Conservation (phyloP, 2,113 vertebrate genomes). For the Chauna torquata region DNA sequence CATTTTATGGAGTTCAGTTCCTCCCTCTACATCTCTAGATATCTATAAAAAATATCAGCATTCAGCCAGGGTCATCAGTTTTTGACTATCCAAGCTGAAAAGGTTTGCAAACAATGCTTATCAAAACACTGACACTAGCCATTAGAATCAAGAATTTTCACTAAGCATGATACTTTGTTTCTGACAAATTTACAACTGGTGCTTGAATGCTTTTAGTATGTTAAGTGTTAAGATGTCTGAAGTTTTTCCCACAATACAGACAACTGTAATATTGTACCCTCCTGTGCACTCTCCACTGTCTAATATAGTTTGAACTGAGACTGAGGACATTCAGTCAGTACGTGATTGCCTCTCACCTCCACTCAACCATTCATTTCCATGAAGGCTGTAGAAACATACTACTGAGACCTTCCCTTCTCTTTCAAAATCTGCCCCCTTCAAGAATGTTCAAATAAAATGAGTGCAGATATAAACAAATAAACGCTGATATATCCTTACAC, state of each 20-base stretch:
- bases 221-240: not conserved
- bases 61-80: rapidly evolving
- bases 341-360: not conserved
- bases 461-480: not conserved
- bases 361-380: not conserved
- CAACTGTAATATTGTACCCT: not conserved
- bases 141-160: not conserved
- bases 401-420: not conserved
- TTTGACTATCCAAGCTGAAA: not conserved
- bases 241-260: not conserved
- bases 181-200: not conserved
- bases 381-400: not conserved
- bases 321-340: not conserved
- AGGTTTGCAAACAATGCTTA: not conserved
- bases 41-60: not conserved
- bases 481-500: not conserved
- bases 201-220: not conserved
- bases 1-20: not conserved
- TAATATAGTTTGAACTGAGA: not conserved
- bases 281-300: not conserved
- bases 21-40: not conserved
- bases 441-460: not conserved
- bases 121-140: not conserved
- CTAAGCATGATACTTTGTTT: not conserved
- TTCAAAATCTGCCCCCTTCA: not conserved